These are phyloP conservation scores for Diaperis boleti DNA, from an alignment of 2,888 invertebrate species.

Conservation along the genomic window DNA sequence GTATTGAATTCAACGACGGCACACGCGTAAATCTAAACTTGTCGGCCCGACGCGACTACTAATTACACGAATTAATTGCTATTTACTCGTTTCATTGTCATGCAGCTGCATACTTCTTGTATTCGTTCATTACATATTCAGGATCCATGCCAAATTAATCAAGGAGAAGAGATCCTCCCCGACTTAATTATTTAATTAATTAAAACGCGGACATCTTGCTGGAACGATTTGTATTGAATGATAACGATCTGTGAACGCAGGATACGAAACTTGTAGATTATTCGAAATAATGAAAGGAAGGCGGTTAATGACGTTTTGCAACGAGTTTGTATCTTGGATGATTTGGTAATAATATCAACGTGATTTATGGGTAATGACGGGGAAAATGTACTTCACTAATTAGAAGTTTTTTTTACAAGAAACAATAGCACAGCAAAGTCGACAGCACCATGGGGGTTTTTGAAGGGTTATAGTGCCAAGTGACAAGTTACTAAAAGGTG, in stretches of 20 bases:
- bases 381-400: too few relatives aligned
- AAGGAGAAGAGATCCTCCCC: neutral
- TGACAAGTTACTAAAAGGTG: too few relatives aligned
- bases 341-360: too few relatives aligned
- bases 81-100: constrained; percentile 45
- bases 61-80: constrained; percentile 67
- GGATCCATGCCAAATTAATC: constrained; percentile 10
- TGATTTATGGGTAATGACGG: too few relatives aligned
- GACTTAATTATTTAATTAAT: neutral
- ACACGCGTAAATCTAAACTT: constrained; percentile 64
- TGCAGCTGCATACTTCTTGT: constrained; percentile 27
- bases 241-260: neutral
- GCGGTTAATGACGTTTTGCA: too few relatives aligned
- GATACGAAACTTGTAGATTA: neutral
- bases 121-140: constrained; percentile 37
- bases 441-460: too few relatives aligned
- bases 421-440: too few relatives aligned
- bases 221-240: neutral
- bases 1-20: constrained; percentile 63
- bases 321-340: too few relatives aligned
- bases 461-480: too few relatives aligned
- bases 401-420: too few relatives aligned
- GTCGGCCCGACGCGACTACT: constrained; percentile 62
- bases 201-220: neutral
- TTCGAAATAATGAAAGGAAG: too few relatives aligned